phyloP scores from a whole-genome alignment of 2,113 vertebrate genomes.

The Mirza zaza region DNA sequence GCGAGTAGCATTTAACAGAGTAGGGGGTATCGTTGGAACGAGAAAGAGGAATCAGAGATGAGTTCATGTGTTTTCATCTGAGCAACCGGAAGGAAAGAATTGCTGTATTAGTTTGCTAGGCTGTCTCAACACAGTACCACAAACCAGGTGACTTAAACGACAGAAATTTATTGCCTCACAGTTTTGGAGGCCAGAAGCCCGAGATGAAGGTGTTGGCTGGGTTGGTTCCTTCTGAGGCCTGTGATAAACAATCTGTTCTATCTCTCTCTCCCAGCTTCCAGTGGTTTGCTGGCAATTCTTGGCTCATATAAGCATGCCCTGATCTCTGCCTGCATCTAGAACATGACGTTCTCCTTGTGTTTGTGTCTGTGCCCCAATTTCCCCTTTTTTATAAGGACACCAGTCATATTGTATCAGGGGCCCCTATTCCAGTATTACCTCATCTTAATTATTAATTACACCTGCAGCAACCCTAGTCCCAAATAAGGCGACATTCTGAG shows the following conservation, averaged over 20 bases:
- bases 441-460: neutral
- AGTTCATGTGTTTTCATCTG: neutral
- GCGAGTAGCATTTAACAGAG: neutral
- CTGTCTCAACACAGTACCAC: neutral
- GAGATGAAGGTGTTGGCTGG: accelerated
- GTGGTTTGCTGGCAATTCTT: neutral
- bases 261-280: neutral
- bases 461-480: neutral
- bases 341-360: neutral
- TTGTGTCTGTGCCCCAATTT: neutral
- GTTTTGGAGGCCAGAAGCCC: neutral
- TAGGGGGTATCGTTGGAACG: neutral
- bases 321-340: neutral
- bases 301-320: neutral
- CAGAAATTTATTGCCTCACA: accelerated
- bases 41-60: neutral
- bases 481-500: neutral
- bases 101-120: neutral
- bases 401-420: neutral
- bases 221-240: neutral
- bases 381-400: neutral
- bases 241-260: neutral
- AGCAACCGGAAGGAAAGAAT: neutral
- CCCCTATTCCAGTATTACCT: neutral
- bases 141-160: neutral